phyloP scores from a whole-genome alignment of 2,113 vertebrate genomes.

The Elaphurus davidianus region DNA sequence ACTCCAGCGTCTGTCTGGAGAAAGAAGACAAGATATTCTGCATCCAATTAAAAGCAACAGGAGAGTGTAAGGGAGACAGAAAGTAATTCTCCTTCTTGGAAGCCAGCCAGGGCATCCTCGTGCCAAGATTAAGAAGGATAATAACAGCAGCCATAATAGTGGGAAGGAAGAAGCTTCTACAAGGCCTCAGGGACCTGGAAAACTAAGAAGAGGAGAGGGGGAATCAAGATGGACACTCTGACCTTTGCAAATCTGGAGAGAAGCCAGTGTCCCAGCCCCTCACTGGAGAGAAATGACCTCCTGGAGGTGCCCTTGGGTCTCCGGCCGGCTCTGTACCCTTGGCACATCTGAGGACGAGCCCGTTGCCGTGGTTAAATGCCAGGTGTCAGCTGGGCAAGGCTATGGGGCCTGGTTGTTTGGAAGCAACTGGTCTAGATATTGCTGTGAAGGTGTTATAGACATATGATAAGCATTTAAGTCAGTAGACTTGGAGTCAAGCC shows the following conservation, averaged over 20 bases:
- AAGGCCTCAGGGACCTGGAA: conserved; percentile 45
- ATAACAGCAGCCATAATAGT: conserved; percentile 53
- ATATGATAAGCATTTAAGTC: neutral
- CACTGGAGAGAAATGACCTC: neutral
- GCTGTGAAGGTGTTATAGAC: neutral
- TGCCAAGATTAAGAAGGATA: conserved; percentile 65
- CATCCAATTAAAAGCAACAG: conserved; percentile 62
- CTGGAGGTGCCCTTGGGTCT: neutral
- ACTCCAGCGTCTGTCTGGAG: neutral
- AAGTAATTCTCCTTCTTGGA: conserved; percentile 63
- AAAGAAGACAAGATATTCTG: conserved; percentile 44
- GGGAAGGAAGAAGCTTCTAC: conserved; percentile 13
- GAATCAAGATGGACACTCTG: conserved; percentile 15
- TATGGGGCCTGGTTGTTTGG: neutral
- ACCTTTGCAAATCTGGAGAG: conserved; percentile 36
- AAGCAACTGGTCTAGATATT: neutral
- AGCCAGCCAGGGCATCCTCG: conserved; percentile 47
- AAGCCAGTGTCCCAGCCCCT: neutral
- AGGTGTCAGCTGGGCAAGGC: neutral
- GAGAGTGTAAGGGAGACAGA: conserved; percentile 49
- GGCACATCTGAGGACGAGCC: neutral
- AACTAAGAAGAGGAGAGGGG: neutral
- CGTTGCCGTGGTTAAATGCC: neutral
- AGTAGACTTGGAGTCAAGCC: neutral
- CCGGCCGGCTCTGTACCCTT: rapidly evolving